A percentile compares a stretch with the other conserved stretches of the same genome.
phyloP scores from a whole-genome alignment of 2,888 invertebrate genomes.

The Eucriotettix oculatus region DNA sequence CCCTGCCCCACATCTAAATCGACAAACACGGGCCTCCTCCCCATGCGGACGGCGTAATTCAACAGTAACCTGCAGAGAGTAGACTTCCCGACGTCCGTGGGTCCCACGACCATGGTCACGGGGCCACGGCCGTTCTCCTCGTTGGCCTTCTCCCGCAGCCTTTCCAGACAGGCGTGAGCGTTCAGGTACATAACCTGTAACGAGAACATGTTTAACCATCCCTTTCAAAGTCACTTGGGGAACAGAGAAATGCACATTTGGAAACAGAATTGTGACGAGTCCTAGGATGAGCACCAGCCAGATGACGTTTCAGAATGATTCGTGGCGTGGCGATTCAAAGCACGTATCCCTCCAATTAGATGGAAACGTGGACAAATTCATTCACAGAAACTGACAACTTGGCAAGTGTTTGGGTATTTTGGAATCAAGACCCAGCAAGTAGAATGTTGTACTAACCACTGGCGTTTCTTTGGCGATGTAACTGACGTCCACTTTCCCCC shows the following conservation, averaged over 20 bases:
- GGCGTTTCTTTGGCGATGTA: constrained; percentile 94
- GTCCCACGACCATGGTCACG: constrained; percentile 81
- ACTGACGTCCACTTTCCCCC: constrained; percentile 80
- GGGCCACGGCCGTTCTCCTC: constrained; percentile 58
- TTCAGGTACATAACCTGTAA: constrained; percentile 70
- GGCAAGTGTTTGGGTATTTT: too few relatives aligned
- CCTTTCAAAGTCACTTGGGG: too few relatives aligned
- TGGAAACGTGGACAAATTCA: too few relatives aligned
- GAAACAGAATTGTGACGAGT: too few relatives aligned
- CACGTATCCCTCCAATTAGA: too few relatives aligned
- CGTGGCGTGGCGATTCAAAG: too few relatives aligned
- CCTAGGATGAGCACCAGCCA: too few relatives aligned
- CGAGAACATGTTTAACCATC: too few relatives aligned
- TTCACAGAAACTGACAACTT: too few relatives aligned
- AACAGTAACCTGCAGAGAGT: constrained; percentile 74
- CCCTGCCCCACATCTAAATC: constrained; percentile 95
- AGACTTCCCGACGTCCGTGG: constrained; percentile 91
- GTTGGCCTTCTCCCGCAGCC: constrained; percentile 69
- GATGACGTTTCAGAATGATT: too few relatives aligned
- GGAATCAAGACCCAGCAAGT: too few relatives aligned
- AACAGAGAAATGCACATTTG: too few relatives aligned
- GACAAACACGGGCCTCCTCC: constrained; percentile 74
- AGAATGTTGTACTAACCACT: constrained; percentile 40
- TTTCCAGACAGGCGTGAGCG: constrained; percentile 87
- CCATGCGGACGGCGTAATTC: constrained; percentile 89